Conservation (phyloP, 2,888 invertebrate genomes). For the Biston betularia region DNA sequence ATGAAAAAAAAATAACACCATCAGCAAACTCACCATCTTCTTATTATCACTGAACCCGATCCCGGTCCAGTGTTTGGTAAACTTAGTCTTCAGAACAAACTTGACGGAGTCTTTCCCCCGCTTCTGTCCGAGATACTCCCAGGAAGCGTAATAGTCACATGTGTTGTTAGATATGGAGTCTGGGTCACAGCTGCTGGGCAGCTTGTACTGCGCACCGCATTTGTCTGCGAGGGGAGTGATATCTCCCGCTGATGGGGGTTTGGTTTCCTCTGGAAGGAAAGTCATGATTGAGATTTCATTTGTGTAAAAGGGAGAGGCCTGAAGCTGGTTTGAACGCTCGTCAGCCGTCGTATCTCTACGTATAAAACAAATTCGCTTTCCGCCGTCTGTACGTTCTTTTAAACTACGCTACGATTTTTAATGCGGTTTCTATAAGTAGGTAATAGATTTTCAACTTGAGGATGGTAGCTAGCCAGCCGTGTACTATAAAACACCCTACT, state of each 20-base stretch:
- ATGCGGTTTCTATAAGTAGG: too few relatives aligned
- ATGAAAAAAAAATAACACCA: too few relatives aligned
- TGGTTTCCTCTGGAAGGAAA: slow-evolving; percentile 76
- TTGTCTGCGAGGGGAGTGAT: slow-evolving; percentile 75
- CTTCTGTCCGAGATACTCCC: slow-evolving; percentile 90
- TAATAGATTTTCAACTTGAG: too few relatives aligned
- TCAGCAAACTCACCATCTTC: slow-evolving; percentile 11
- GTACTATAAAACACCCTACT: too few relatives aligned
- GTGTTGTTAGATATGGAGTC: slow-evolving; percentile 69
- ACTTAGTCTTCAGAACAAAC: slow-evolving; percentile 92
- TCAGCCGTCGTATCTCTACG: neutral
- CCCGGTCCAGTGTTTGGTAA: slow-evolving; percentile 95
- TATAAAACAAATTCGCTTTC: neutral
- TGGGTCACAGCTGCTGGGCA: slow-evolving; percentile 89
- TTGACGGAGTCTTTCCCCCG: slow-evolving; percentile 90
- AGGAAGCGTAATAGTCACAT: slow-evolving; percentile 93
- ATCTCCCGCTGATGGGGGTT: slow-evolving; percentile 71
- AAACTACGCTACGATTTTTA: too few relatives aligned
- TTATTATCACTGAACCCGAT: slow-evolving; percentile 94
- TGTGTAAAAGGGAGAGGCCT: neutral
- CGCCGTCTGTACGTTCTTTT: too few relatives aligned
- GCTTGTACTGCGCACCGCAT: slow-evolving; percentile 92
- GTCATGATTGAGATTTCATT: neutral
- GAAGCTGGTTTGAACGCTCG: too few relatives aligned
- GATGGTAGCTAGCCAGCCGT: too few relatives aligned